Base-by-base conservation (phyloP, 2,888 invertebrate genomes). In the Clepsis dumicolana region DNA sequence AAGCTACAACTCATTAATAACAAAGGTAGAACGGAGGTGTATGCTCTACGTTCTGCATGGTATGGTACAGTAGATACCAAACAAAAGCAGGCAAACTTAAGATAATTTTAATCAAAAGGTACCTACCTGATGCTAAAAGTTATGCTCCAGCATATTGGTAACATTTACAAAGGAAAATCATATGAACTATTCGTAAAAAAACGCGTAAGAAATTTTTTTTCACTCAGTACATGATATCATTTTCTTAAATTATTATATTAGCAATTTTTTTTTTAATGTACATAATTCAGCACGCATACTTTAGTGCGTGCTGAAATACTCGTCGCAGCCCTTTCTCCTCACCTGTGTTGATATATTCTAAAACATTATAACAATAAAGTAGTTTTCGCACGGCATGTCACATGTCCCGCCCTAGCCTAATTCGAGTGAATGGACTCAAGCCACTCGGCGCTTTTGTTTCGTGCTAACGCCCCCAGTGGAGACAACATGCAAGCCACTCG, bases 401-500 rank as follows among this genome's bases (percentile, higher is more conserved):
- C 32, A 29, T 16, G 60, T 60, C 60, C 48, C 56, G 48, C 48
- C 64, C 64, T 50, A 64, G 56, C 57, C 57, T 57, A 57, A 56
- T 64, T 64, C 48, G 27, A 56, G 64, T 35, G 64, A 64, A 57
- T 57, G 64, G 57, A 57, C 27, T 48, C 21, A 12, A 32, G 64
- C 29, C 64, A 48, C 65, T 65, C 32, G 48, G 7, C 48, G 44
- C 35, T 57, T 65, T 48, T 50, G 56, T 64, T 64, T 48, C 48
- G 48, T 64, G 57, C 64, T 65, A 64, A 48, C 44, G 56, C 44
- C 64, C 64, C 35, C 16, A 32, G 64, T 57, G 35, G 48, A 48
- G 57, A 35, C 32, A n/a, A 57, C 64, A 64, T 64, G 64, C 64
- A 24, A 64, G 24, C 32, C 64, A 57, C 64, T 64, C 64, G 35